These are phyloP conservation scores for Masticophis lateralis DNA, from an alignment of 2,797 vertebrate genomes.

Conservation along the genomic window DNA sequence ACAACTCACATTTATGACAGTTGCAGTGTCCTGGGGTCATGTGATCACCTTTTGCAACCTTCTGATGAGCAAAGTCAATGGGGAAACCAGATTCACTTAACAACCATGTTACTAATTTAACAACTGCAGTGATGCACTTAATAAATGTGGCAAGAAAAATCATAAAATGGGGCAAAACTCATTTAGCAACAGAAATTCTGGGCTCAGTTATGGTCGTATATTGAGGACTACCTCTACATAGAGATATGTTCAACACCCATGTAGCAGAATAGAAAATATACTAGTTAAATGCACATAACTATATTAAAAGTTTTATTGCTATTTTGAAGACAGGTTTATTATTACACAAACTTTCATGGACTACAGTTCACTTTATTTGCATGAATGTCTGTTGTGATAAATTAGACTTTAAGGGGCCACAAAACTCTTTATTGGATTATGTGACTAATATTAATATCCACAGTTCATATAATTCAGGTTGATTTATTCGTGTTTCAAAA, in stretches of 20 bases:
- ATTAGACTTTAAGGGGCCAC: neutral
- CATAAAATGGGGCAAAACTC: neutral
- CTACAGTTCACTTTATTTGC: neutral
- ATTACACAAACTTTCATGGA: neutral
- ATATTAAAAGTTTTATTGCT: neutral
- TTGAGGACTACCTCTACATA: neutral
- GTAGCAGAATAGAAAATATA: neutral
- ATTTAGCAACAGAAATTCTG: neutral
- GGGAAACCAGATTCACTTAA: neutral
- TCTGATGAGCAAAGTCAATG: neutral
- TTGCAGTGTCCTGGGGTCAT: neutral
- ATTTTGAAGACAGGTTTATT: neutral
- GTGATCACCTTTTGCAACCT: neutral
- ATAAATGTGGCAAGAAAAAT: neutral
- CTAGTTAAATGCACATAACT: neutral
- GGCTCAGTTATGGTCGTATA: neutral
- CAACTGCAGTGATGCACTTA: neutral
- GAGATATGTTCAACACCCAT: neutral
- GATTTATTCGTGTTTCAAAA: neutral
- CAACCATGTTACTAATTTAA: neutral
- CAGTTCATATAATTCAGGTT: neutral
- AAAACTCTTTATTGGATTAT: neutral
- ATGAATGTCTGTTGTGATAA: neutral
- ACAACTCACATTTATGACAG: neutral
- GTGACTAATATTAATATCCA: neutral